A percentile compares a stretch with the other conserved stretches of the same genome.
These are phyloP conservation scores for Cephus spinipes DNA, from an alignment of 2,888 invertebrate species.

Conservation along the genomic window DNA sequence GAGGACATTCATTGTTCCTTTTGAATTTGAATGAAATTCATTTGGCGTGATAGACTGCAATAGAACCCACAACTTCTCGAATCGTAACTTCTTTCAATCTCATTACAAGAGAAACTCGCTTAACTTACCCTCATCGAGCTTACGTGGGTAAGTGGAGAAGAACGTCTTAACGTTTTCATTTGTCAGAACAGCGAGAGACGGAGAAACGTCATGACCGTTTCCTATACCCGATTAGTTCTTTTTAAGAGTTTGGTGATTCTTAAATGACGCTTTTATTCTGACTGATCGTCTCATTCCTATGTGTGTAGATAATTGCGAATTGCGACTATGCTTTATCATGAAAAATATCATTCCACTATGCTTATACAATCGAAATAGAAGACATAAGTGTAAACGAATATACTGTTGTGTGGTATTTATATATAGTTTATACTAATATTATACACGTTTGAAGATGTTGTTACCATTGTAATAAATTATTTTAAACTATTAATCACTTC, in stretches of 20 bases:
- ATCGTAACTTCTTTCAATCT: neutral
- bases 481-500: conserved; percentile 16
- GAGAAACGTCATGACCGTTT: too few species aligned
- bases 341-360: neutral
- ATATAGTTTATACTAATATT: conserved; percentile 20
- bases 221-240: too few species aligned
- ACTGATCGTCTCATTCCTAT: neutral
- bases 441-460: conserved; percentile 12
- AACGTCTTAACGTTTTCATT: too few species aligned
- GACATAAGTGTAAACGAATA: neutral
- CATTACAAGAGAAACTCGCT: too few species aligned
- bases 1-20: neutral
- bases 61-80: neutral
- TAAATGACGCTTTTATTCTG: neutral
- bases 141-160: too few species aligned
- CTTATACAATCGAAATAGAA: neutral
- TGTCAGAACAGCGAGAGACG: too few species aligned
- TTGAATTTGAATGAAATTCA: neutral
- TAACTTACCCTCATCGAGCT: too few species aligned
- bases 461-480: conserved; percentile 26
- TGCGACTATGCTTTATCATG: neutral
- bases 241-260: neutral
- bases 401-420: conserved; percentile 2
- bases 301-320: neutral
- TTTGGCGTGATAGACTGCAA: neutral